A percentile compares a stretch with the other conserved stretches of the same genome.
These are phyloP conservation scores for Casuarius casuarius DNA, from an alignment of 2,113 vertebrate genomes.

Conservation along the genomic window DNA sequence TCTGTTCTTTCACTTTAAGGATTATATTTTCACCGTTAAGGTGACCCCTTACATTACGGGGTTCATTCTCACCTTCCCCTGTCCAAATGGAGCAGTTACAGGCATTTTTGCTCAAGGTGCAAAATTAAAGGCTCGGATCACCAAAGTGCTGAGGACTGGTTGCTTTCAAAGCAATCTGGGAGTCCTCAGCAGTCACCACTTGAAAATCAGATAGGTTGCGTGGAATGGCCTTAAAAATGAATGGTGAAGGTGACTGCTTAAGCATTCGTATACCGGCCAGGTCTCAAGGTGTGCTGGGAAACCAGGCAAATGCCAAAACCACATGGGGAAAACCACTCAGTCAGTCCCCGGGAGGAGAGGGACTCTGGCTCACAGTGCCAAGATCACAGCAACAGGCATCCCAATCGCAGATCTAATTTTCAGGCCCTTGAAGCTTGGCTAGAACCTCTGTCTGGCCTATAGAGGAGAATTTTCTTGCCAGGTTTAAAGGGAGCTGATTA, in stretches of 20 bases:
- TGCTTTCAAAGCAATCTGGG: background rate
- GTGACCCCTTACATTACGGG: background rate
- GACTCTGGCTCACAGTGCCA: background rate
- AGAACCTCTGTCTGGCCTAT: background rate
- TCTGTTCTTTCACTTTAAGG: background rate
- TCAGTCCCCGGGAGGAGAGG: background rate
- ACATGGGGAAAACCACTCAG: accelerated
- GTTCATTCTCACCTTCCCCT: background rate
- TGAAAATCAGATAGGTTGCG: background rate
- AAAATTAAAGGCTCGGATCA: background rate
- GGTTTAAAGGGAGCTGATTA: background rate
- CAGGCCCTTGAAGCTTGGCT: background rate
- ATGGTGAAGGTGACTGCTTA: background rate
- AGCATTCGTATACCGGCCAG: accelerated
- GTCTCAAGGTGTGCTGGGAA: background rate
- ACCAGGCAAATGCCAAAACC: background rate
- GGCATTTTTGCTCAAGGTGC: background rate
- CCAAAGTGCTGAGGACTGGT: background rate
- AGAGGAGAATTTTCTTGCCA: background rate
- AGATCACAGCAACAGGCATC: background rate
- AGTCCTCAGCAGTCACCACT: background rate
- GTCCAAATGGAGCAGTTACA: background rate
- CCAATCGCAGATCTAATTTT: background rate
- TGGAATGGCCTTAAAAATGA: background rate
- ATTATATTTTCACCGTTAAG: background rate